Evolutionary conservation across 2,113 vertebrate species (phyloP).

Genomic region (Fulica atra): DNA sequence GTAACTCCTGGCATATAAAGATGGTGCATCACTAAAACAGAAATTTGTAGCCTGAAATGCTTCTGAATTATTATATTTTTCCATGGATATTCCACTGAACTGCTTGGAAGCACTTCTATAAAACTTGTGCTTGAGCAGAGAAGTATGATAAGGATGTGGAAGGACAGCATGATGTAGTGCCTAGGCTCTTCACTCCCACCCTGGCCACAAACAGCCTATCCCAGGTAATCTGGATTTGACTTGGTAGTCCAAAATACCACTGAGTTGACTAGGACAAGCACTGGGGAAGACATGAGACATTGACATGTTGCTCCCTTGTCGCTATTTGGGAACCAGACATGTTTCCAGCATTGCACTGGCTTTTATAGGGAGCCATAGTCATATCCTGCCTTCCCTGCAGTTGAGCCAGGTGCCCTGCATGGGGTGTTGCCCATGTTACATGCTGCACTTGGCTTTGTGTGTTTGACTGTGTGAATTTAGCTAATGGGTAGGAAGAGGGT

Average conservation of each 20-base stretch:
- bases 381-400: not conserved
- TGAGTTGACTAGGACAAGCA: not conserved
- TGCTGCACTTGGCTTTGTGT: not conserved
- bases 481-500: not conserved
- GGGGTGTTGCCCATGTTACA: not conserved
- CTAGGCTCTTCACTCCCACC: not conserved
- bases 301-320: not conserved
- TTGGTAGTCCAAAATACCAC: not conserved
- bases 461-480: not conserved
- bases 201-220: not conserved
- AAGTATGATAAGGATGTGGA: not conserved
- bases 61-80: not conserved
- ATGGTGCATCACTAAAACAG: not conserved
- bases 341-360: not conserved
- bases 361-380: not conserved
- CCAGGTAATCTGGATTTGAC: not conserved
- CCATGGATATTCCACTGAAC: not conserved
- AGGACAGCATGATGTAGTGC: not conserved
- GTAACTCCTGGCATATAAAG: not conserved
- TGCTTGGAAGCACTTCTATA: not conserved
- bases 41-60: not conserved
- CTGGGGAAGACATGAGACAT: accelerated
- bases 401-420: not conserved
- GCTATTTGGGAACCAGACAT: not conserved
- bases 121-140: not conserved